Evolutionary conservation across 2,888 invertebrate species (phyloP), one percentile per base, ranked within the genome.

Genomic region (Byasa hedistus): DNA sequence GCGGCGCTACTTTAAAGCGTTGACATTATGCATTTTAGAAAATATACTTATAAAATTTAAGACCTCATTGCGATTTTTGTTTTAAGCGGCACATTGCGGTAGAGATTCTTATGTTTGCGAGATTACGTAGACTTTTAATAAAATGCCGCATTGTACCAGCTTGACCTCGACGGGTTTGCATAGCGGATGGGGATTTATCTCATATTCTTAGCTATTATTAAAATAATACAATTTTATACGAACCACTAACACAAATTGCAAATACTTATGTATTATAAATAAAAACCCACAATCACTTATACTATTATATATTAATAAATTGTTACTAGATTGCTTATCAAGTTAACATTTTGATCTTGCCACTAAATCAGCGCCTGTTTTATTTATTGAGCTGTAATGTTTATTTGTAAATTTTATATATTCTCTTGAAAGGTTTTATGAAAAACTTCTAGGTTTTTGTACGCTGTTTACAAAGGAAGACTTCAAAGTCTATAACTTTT

Each of bases 21-120:
- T 56, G 57, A 65, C 65, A 65, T 65, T 65, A 57, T 65, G 65
- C 51, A 65, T 65, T 65, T 61, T 57, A 61, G 65, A 52, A 65
- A 61, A 61, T 54, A 54, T 51, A 65, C 56, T 57, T 55, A 65
- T 60, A 61, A 65, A 61, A 56, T 61, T 61, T 36, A 58, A 58
- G 52, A 64, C n/a, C 57, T 64, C 64, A 36, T 36, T 52, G 51
- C 55, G 24, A 22, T 23, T 15, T 44, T 64, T 57, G 39, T 59
- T 58, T 58, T 44, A 58, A 44, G 27, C 17, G 36, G 58, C 24
- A 58, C 58, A 58, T 58, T 64, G 23, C 58, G 23, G 24, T 58
- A n/a, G 24, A 54, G 64, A 64, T 55, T 64, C 59, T 64, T 59
- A n/a, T 64, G 54, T 48, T 52, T 32, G 32, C 17, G 19, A 54